Base-by-base conservation (phyloP, 2,113 vertebrate species). In the Sebastes fasciatus region DNA sequence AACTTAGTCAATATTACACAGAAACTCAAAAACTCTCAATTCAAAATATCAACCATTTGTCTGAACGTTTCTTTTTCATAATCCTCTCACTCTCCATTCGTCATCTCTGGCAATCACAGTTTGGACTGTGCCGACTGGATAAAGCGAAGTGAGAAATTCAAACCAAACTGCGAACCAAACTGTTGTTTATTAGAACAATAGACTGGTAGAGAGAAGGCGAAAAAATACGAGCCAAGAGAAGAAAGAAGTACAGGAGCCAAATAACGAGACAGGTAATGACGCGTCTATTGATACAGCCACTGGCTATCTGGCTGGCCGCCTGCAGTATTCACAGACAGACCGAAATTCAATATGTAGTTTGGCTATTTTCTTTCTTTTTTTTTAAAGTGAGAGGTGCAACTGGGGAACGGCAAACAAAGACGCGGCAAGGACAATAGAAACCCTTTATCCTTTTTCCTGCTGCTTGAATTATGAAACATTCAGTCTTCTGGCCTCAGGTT, bases 301-400 rank as follows among this genome's bases (percentile, higher is more conserved):
- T 34, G 68, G 83, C 55, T 68, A 83, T 75, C 71, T 83, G 85
- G 74, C 65, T 64, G 43, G 16, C 26, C 51, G 82, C 89, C 84
- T 75, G 19, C 54, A 58, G 72, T 72, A 55, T 69, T 80, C 64
- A 40, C 76, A 68, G 34, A 72, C 73, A n/a, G 79, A 81, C 57
- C 65, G 17, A 52, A 81, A 86, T 85, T 83, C 86, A 88, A 88
- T 88, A 85, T 64, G 57, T 71, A 75, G 73, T 76, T 87, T 84
- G 70, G 70, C 48, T 76, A 57, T 87, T 89, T 79, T 61, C 14
- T 64, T 52, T 76, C 85, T 87, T 80, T 63, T 11, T 72, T 54
- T 77, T 66, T 54, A n/a, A 78, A 64, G 61, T 45, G 64, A 74
- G 68, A 72, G 34, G 74, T 46, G 77, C 63, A 72, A 74, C 58